Evolutionary conservation across 1,140 invertebrate genomes (phyloP), one percentile per base, ranked within the genome.

Genomic region (Pissodes strobi): DNA sequence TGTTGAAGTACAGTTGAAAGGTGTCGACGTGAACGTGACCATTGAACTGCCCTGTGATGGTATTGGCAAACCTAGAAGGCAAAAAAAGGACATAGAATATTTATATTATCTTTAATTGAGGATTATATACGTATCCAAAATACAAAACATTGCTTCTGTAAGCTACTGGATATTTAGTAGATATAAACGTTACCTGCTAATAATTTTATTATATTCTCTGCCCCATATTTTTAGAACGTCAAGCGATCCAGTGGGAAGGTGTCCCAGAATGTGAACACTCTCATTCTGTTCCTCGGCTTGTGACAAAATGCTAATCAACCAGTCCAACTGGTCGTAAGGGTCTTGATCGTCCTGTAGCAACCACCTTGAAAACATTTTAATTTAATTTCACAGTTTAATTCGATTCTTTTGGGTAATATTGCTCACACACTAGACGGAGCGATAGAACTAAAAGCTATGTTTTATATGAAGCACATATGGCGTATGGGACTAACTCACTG

Each of bases 21-120:
- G 90, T 87, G 69, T 93, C 91, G 12, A 82, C 83, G 70, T 94
- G 92, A 2, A 87, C 87, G 70, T 94, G 92, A 0, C 91, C 91
- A 69, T 89, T 90, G 74, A 92, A 94, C 73, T 92, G 88, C 2
- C 82, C 91, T 0, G 80, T 79, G 22, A 93, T 89, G 1, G 86
- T 91, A 22, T 84, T 76, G 1, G 67, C 37, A 51, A 72, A 73
- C 66, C 72, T 87, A 68, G 58, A 79, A 78, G 41, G n/a, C n/a
- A n/a, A n/a, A n/a, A n/a, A n/a, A n/a, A 41, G 8, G 4, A 39
- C 12, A 1, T 30, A 6, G 27, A 6, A 30, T 6, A 37, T 53
- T n/a, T n/a, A n/a, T n/a, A n/a, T n/a, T n/a, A n/a, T n/a, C n/a
- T n/a, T n/a, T n/a, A n/a, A n/a, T n/a, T n/a, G n/a, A n/a, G n/a